A percentile compares a stretch with the other conserved stretches of the same genome.
phyloP scores from a whole-genome alignment of 2,888 invertebrate genomes.

The Mimachlamys varia region DNA sequence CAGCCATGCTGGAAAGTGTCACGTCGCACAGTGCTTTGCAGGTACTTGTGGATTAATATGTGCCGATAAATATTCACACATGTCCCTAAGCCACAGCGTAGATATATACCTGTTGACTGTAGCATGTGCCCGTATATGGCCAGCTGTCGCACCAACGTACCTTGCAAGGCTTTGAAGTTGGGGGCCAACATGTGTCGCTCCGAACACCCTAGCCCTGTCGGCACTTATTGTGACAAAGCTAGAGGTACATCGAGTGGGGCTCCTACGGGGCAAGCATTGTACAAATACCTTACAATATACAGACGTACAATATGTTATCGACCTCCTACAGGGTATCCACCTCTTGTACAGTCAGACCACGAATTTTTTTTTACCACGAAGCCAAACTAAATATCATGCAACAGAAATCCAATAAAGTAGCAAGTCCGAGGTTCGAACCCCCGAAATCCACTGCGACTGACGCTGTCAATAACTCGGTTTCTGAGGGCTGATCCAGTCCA shows the following conservation, averaged over 20 bases:
- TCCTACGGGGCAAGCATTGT: not conserved
- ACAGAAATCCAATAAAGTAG: too few species aligned
- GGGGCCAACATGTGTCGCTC: constrained; percentile 2
- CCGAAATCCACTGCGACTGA: too few species aligned
- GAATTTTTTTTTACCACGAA: too few species aligned
- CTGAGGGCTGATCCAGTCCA: too few species aligned
- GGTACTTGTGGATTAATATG: not conserved
- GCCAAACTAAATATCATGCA: too few species aligned
- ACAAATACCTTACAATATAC: too few species aligned
- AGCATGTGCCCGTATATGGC: not conserved
- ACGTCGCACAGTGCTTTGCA: not conserved
- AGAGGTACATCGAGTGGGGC: not conserved
- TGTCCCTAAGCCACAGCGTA: not conserved
- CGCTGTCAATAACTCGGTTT: too few species aligned
- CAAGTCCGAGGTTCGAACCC: too few species aligned
- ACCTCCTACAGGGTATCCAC: too few species aligned
- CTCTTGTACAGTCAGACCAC: too few species aligned
- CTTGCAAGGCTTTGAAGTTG: not conserved
- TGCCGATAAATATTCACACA: not conserved
- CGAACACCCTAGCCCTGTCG: not conserved
- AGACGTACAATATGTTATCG: too few species aligned
- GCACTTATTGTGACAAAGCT: not conserved
- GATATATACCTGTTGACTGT: not conserved
- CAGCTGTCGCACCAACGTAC: not conserved
- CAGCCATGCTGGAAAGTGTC: not conserved